Conservation (phyloP, 2,113 vertebrate species). For the Thunnus maccoyii region DNA sequence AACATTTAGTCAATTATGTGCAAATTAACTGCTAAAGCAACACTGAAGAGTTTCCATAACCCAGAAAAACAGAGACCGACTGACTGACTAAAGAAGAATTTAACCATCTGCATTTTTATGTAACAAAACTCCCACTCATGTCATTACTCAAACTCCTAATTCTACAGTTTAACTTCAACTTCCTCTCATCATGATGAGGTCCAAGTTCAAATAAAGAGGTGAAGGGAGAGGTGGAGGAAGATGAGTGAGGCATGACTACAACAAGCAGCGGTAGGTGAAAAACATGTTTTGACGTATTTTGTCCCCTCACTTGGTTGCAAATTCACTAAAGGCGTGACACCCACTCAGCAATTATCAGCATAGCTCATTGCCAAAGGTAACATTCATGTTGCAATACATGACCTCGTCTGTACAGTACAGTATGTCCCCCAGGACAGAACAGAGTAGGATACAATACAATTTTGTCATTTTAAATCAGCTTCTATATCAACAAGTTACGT, state of each 20-base stretch:
- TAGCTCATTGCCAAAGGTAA: constrained; percentile 67
- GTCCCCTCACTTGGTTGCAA: constrained; percentile 67
- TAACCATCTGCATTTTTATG: constrained; percentile 1
- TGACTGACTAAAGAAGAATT: constrained; percentile 11
- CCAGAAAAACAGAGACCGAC: constrained; percentile 13
- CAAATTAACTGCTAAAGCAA: constrained; percentile 24
- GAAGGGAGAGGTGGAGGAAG: constrained; percentile 19
- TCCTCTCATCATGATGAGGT: constrained; percentile 47
- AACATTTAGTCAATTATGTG: constrained; percentile 13
- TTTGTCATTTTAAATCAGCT: constrained; percentile 1
- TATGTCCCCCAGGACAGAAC: constrained; percentile 38
- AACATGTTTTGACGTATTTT: constrained; percentile 78
- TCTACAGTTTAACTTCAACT: constrained; percentile 47
- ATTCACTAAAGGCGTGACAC: constrained; percentile 68
- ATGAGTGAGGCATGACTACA: constrained; percentile 47
- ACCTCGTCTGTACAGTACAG: constrained; percentile 40
- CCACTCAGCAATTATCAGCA: constrained; percentile 72
- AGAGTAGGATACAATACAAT: neutral
- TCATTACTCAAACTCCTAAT: constrained; percentile 20
- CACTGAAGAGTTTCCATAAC: constrained; percentile 20
- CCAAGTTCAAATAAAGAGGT: constrained; percentile 62
- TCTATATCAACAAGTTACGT: constrained; percentile 1
- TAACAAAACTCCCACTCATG: constrained; percentile 47
- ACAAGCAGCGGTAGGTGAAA: constrained; percentile 39
- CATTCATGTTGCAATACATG: constrained; percentile 59